Percentiles rank a stretch among this genome's conserved stretches.
phyloP scores from a whole-genome alignment of 2,113 vertebrate species.

The Synodontis membranacea region DNA sequence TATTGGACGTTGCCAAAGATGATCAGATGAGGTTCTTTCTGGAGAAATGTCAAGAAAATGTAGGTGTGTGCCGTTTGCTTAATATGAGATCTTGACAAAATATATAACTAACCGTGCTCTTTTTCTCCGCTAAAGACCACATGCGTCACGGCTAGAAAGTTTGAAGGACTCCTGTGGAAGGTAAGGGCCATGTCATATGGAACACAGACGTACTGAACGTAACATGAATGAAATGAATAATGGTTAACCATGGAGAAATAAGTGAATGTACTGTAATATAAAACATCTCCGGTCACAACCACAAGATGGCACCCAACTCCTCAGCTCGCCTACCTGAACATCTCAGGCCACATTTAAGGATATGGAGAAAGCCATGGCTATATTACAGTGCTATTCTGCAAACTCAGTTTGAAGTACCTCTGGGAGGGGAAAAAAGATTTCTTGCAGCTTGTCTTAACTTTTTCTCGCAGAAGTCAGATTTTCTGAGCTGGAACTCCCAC shows the following conservation, averaged over 20 bases:
- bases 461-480: conserved; percentile 79
- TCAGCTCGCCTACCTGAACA: neutral
- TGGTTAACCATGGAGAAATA: neutral
- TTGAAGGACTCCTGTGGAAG: conserved; percentile 90
- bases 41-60: conserved; percentile 76
- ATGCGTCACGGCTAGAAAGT: conserved; percentile 73
- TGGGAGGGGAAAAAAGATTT: neutral
- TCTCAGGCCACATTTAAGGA: conserved; percentile 33
- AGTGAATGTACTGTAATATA: too few relatives aligned
- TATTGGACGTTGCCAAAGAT: conserved; percentile 80
- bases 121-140: conserved; percentile 65
- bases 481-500: conserved; percentile 86
- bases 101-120: neutral
- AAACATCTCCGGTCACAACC: neutral
- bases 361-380: neutral
- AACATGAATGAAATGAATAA: neutral
- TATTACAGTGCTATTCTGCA: neutral
- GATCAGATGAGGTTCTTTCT: conserved; percentile 83
- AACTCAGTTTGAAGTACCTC: neutral
- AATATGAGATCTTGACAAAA: neutral
- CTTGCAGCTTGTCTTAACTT: neutral
- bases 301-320: conserved; percentile 20
- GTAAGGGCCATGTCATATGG: conserved; percentile 61
- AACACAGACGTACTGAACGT: neutral
- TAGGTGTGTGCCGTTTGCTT: conserved; percentile 53